A percentile compares a stretch with the other conserved stretches of the same genome.
phyloP scores from a whole-genome alignment of 53 echinoderm and acorn worm species.

The Arbacia lixula region DNA sequence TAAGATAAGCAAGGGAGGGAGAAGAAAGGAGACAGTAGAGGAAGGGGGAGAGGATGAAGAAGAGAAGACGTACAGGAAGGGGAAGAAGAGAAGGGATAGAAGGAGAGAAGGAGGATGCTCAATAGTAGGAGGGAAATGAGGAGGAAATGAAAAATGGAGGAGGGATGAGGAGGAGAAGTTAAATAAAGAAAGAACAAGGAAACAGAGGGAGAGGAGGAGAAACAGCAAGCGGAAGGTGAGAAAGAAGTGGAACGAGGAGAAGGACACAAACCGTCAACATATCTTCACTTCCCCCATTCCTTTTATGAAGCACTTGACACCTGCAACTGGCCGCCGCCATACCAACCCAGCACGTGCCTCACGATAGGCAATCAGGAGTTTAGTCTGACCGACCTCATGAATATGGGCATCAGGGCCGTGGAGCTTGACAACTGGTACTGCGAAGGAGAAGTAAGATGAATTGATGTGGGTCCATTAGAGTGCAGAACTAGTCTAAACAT shows the following conservation, averaged over 20 bases:
- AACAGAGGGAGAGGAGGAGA: neutral
- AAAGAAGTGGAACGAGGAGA: neutral
- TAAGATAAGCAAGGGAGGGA: neutral
- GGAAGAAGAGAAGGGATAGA: neutral
- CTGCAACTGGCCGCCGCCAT: constrained; percentile 75
- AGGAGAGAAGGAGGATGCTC: neutral
- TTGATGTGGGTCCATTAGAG: too few relatives aligned
- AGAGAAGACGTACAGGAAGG: neutral
- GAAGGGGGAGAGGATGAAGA: too few relatives aligned
- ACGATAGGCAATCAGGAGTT: constrained; percentile 75
- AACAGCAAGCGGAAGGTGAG: neutral
- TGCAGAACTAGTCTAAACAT: too few relatives aligned
- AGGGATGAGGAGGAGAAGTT: neutral
- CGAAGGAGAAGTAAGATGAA: constrained; percentile 54
- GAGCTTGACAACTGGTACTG: constrained; percentile 89
- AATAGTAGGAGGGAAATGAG: neutral
- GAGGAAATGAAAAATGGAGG: neutral
- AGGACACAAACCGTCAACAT: neutral
- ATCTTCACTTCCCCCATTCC: neutral
- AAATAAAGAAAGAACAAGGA: neutral
- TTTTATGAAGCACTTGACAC: constrained; percentile 59
- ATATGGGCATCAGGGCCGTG: constrained; percentile 70
- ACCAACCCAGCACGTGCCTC: constrained; percentile 39
- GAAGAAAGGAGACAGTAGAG: too few relatives aligned
- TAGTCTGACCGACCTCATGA: constrained; percentile 71